Percentiles rank a stretch among this genome's conserved stretches.
Conservation (phyloP, 1,140 invertebrate genomes). For the Zaprionus ornatus region DNA sequence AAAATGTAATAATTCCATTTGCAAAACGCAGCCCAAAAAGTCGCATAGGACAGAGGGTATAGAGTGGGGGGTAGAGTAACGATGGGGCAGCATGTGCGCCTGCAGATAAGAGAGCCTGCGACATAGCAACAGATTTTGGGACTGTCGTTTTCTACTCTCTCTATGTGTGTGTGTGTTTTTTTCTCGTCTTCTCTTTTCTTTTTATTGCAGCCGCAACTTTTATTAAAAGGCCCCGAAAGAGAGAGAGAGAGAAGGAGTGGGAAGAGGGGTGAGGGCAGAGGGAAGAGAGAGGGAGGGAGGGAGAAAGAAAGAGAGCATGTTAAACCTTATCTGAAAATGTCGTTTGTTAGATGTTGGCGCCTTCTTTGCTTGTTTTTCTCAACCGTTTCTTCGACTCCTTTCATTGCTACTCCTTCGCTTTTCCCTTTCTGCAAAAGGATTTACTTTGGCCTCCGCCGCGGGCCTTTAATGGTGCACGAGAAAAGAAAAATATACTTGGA, state of each 20-base stretch:
- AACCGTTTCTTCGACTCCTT: not conserved
- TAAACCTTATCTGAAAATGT: constrained; percentile 74
- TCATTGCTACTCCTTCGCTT: not conserved
- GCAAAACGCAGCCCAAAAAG: constrained; percentile 46
- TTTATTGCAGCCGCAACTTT: constrained; percentile 80
- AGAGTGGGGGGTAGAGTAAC: not conserved
- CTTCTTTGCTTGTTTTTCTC: constrained; percentile 19
- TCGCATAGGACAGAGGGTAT: not conserved
- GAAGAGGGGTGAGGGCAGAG: constrained; percentile 9
- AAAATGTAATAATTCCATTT: constrained; percentile 79
- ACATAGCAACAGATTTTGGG: constrained; percentile 66
- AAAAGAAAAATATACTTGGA: not conserved
- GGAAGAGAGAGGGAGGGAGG: not conserved
- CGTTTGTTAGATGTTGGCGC: constrained; percentile 44
- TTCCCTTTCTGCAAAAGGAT: constrained; percentile 50
- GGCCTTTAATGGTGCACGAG: not conserved
- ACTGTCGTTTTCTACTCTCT: constrained; percentile 12
- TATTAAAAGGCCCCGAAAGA: constrained; percentile 67
- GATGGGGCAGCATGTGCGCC: constrained; percentile 44
- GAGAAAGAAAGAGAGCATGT: constrained; percentile 24
- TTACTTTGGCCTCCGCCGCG: constrained; percentile 40
- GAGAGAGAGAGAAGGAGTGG: constrained; percentile 3
- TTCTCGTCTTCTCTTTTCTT: constrained; percentile 12
- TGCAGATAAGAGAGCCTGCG: constrained; percentile 65
- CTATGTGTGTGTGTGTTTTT: constrained; percentile 21